These are phyloP conservation scores for Brachyhypopomus occidentalis DNA, from an alignment of 2,113 vertebrate genomes.

Conservation along the genomic window DNA sequence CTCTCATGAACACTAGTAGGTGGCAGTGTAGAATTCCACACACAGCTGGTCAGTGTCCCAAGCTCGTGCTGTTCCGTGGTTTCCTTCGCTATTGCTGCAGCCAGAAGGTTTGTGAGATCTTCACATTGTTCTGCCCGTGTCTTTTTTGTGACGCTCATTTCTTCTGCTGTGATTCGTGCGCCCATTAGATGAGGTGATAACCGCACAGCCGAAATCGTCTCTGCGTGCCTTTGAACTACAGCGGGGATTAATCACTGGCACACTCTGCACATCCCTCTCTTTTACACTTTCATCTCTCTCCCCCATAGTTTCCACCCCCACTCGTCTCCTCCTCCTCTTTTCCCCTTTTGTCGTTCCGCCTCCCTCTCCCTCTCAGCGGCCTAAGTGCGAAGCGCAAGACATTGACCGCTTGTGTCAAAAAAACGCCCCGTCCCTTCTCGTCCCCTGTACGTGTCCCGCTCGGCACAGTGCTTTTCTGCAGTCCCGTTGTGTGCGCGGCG, in stretches of 20 bases:
- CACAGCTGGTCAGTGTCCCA: too few species aligned
- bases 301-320: too few species aligned
- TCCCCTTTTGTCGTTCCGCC: neutral
- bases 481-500: neutral
- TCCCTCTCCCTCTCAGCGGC: constrained; percentile 3
- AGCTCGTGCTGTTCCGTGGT: neutral
- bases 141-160: neutral
- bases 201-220: neutral
- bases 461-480: neutral
- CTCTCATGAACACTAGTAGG: neutral
- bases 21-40: neutral
- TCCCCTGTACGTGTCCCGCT: neutral
- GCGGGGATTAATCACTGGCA: too few species aligned
- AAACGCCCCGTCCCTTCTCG: neutral
- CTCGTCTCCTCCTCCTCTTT: constrained; percentile 4
- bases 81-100: neutral
- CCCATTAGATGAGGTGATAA: neutral
- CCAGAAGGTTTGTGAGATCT: neutral
- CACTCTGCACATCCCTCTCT: too few species aligned
- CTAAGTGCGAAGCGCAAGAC: neutral
- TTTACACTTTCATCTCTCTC: too few species aligned
- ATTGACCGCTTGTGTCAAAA: neutral
- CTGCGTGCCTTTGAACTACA: too few species aligned
- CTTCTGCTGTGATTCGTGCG: too few species aligned
- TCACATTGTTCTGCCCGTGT: neutral